Evolutionary conservation across 2,797 vertebrate genomes (phyloP).

Genomic region (Malurus leucopterus): DNA sequence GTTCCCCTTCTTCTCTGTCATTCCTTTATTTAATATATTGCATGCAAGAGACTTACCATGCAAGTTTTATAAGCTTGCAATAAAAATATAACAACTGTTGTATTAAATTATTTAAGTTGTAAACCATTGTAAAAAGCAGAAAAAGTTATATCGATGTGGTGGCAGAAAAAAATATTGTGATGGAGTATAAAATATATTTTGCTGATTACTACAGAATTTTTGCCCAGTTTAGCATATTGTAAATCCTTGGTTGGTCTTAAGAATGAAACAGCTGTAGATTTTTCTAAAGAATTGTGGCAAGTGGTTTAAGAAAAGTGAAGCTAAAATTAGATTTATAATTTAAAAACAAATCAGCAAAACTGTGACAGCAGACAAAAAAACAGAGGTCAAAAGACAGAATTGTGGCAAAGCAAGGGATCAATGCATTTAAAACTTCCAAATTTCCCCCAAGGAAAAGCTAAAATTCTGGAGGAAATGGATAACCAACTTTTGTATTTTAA

Average conservation of each 20-base stretch:
- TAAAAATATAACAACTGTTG: slow-evolving; percentile 79
- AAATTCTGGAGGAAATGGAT: slow-evolving; percentile 26
- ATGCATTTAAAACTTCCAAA: slow-evolving; percentile 29
- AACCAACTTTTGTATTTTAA: slow-evolving; percentile 4
- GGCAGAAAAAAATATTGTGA: slow-evolving; percentile 65
- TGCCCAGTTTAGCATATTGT: slow-evolving; percentile 65
- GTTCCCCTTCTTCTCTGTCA: slow-evolving; percentile 65
- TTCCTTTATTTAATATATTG: slow-evolving; percentile 71
- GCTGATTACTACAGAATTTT: slow-evolving; percentile 68
- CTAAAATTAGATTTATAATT: slow-evolving; percentile 33
- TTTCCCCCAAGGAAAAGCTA: slow-evolving; percentile 20
- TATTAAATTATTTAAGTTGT: slow-evolving; percentile 80
- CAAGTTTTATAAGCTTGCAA: slow-evolving; percentile 75
- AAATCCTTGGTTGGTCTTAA: slow-evolving; percentile 65
- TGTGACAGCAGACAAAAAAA: slow-evolving; percentile 2
- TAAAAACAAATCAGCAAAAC: slow-evolving; percentile 40
- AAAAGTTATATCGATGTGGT: slow-evolving; percentile 62
- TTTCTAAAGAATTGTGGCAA: slow-evolving; percentile 38
- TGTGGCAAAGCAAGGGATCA: slow-evolving; percentile 1
- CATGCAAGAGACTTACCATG: slow-evolving; percentile 62
- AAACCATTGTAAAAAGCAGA: slow-evolving; percentile 72
- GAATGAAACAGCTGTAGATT: slow-evolving; percentile 30
- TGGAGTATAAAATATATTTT: slow-evolving; percentile 66
- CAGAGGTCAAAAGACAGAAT: slow-evolving; percentile 3
- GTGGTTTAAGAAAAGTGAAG: slow-evolving; percentile 25